Evolutionary conservation across 92 coral and sea anemone species (phyloP), one percentile per base, ranked within the genome.

Genomic region (Epizoanthus stellaris): DNA sequence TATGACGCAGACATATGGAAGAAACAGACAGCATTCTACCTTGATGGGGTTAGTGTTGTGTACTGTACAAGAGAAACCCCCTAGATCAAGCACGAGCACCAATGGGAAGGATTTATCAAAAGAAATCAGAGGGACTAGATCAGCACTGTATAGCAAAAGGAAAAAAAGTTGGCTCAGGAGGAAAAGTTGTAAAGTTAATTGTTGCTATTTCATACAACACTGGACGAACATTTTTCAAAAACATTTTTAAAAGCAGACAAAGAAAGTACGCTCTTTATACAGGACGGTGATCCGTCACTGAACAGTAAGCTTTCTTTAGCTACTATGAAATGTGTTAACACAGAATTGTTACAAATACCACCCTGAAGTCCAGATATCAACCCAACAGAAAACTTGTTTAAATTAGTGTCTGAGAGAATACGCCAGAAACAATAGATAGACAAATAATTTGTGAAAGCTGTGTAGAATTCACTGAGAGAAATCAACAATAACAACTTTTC

Each of bases 81-180:
- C 30, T 67, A 40, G 71, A 67, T 7, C 21, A 6, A 16, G 21
- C 30, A 30, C 36, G 36, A 30, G 36, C 36, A 30, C 2, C 0
- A 30, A 0, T 30, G 36, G 36, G 36, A 30, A 1, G 36, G 1
- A 30, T 30, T 30, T 30, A 2, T 30, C 8, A 30, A n/a, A 62
- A 62, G 4, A 62, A 62, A 62, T 62, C 67, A 1, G 67, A 62
- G 21, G 67, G 67, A 30, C 21, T 62, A 62, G 67, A 62, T 16
- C 67, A 62, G 21, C 21, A 62, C n/a, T 62, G 23, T 5, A 62
- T 4, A 3, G 30, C 67, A 16, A 62, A 62, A 62, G n/a, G 14
- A 13, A 21, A 64, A 16, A 64, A 80, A 1, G 85, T 60, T 38
- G 75, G 85, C 25, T 23, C 74, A n/a, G 85, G 75, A 1, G 85